Base-by-base conservation (phyloP, 2,113 vertebrate species). In the Larimichthys polyactis region DNA sequence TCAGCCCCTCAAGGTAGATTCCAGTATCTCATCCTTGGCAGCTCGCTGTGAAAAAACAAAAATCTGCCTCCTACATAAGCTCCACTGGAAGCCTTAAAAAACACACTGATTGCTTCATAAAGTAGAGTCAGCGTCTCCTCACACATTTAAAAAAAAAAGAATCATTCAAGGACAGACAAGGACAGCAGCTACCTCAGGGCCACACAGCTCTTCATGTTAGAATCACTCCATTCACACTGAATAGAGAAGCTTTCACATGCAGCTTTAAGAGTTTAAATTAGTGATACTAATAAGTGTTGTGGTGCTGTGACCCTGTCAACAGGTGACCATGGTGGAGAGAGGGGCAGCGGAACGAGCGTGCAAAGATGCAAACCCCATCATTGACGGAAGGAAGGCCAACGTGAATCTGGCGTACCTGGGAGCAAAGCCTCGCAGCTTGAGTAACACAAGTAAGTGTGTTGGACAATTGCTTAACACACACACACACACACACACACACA, bases 321-420 rank as follows among this genome's bases (percentile, higher is more conserved):
- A 99, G 98, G 98, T 99, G 92, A 99, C 98, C 48, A 99, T 99
- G 98, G 95, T 95, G 2, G 97, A 99, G 93, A 92, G 97, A 59
- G 95, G 92, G 0, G 96, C 97, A 0, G 98, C 97, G 3, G 97
- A 99, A 52, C 89, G 96, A 80, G 98, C 97, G 0, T 99, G 98
- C 91, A 99, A 99, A 92, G 98, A 99, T 71, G 94, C 97, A 0
- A 99, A 99, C 81, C 98, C 98, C 86, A 98, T 98, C 94, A 99
- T 99, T 0, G 98, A 99, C 14, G 98, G 97, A 88, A 96, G 98
- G 70, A 99, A 98, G 93, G 97, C 98, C 16, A 99, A 99, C 0
- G 97, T 99, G 75, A 99, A 99, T 94, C 94, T 99, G 88, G 97
- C 98, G 0, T 99, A 99, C 86, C 91, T 99, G 81, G 98, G 98